A percentile compares a stretch with the other conserved stretches of the same genome.
Evolutionary conservation across 2,888 invertebrate species (phyloP).

Genomic region (Habrosyne pyritoides): DNA sequence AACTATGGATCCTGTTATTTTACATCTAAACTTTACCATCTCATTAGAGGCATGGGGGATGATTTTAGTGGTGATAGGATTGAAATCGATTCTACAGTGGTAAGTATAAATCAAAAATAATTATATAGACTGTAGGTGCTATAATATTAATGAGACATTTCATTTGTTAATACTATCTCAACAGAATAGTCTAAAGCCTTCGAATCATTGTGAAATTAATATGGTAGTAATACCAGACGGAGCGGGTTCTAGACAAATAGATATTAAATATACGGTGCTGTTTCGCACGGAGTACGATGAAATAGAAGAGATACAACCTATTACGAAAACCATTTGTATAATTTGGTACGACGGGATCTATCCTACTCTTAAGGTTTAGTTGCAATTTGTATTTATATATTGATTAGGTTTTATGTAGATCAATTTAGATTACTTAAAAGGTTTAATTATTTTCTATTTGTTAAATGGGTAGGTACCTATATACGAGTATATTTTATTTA

Average conservation of each 20-base stretch:
- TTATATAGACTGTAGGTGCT: no score
- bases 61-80: constrained; percentile 61
- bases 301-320: constrained; percentile 67
- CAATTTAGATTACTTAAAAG: no score
- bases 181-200: constrained; percentile 73
- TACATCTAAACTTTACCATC: constrained; percentile 64
- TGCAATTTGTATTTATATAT: background rate
- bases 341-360: constrained; percentile 78
- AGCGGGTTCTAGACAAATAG: constrained; percentile 65
- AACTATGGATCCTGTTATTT: constrained; percentile 69
- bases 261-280: constrained; percentile 64
- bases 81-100: constrained; percentile 62
- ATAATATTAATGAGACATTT: background rate
- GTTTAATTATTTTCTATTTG: no score
- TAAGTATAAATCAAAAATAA: constrained; percentile 33
- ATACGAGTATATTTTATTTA: no score
- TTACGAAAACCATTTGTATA: constrained; percentile 61
- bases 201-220: constrained; percentile 58
- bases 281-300: constrained; percentile 67
- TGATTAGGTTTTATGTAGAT: no score
- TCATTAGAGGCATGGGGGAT: constrained; percentile 66
- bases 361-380: constrained; percentile 67
- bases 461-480: no score
- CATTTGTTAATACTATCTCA: background rate
- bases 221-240: constrained; percentile 64